Percentiles rank a stretch among this genome's conserved stretches.
phyloP scores from a whole-genome alignment of 2,888 invertebrate species.

The Caenorhabditis sp. region DNA sequence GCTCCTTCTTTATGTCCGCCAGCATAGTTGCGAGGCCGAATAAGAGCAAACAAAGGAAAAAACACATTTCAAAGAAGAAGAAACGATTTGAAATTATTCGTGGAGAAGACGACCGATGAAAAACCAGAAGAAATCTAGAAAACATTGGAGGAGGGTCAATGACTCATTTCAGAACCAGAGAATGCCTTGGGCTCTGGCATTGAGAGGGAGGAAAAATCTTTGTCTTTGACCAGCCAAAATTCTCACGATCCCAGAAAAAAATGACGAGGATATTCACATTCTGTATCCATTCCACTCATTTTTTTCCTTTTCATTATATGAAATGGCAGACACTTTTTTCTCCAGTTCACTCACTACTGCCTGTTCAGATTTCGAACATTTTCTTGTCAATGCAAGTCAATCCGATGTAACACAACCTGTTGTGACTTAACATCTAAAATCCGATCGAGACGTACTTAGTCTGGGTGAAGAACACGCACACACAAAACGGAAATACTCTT shows the following conservation, averaged over 20 bases:
- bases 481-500: conserved; percentile 22
- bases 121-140: not conserved
- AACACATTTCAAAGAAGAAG: conserved; percentile 44
- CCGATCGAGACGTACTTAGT: conserved; percentile 15
- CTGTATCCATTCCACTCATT: not conserved
- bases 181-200: not conserved
- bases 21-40: conserved; percentile 15
- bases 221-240: conserved; percentile 18
- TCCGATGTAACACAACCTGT: not conserved
- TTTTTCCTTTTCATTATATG: conserved; percentile 3
- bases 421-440: not conserved
- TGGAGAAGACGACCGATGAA: not conserved
- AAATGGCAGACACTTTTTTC: not conserved
- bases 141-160: conserved; percentile 17
- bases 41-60: conserved; percentile 51
- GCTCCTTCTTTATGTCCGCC: conserved; percentile 1
- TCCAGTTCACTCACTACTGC: not conserved
- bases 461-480: conserved; percentile 9
- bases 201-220: conserved; percentile 8
- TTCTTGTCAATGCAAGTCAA: too few relatives aligned
- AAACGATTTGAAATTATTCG: conserved; percentile 40
- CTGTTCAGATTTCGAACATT: not conserved
- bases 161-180: conserved; percentile 43
- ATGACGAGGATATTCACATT: conserved; percentile 45
- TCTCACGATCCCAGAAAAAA: conserved; percentile 54